Conservation (phyloP, 2,113 vertebrate genomes). For the Motacilla tschutschensis region DNA sequence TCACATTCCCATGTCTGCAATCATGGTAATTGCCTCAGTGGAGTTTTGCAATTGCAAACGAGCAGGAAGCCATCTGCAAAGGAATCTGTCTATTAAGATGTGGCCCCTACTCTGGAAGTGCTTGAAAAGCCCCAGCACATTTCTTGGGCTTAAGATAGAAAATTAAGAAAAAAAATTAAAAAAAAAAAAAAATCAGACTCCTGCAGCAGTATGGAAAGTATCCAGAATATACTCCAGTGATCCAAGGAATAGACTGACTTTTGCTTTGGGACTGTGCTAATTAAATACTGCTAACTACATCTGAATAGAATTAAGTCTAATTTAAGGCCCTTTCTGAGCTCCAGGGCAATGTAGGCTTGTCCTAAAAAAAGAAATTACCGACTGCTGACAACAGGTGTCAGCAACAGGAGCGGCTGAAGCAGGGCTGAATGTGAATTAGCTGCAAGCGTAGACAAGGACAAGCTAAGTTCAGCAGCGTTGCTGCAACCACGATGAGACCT, state of each 20-base stretch:
- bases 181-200: background rate
- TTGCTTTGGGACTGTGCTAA: slow-evolving; percentile 43
- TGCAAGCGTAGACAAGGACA: slow-evolving; percentile 32
- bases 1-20: slow-evolving; percentile 57
- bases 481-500: background rate
- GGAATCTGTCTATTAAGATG: slow-evolving; percentile 38
- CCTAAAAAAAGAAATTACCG: slow-evolving; percentile 48
- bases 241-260: slow-evolving; percentile 39
- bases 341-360: slow-evolving; percentile 12
- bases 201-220: slow-evolving; percentile 39
- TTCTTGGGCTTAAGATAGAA: slow-evolving; percentile 30
- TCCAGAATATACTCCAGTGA: slow-evolving; percentile 19
- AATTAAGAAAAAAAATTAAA: background rate
- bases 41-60: slow-evolving; percentile 39
- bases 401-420: background rate
- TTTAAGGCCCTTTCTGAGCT: slow-evolving; percentile 49
- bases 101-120: background rate
- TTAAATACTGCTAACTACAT: slow-evolving; percentile 56
- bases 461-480: background rate
- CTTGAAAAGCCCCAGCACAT: slow-evolving; percentile 31
- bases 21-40: slow-evolving; percentile 33
- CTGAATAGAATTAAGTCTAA: slow-evolving; percentile 58
- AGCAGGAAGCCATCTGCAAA: slow-evolving; percentile 47
- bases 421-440: slow-evolving; percentile 14
- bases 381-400: slow-evolving; percentile 63